Conservation (phyloP, 1,140 invertebrate species). For the Drosophila virilis region DNA sequence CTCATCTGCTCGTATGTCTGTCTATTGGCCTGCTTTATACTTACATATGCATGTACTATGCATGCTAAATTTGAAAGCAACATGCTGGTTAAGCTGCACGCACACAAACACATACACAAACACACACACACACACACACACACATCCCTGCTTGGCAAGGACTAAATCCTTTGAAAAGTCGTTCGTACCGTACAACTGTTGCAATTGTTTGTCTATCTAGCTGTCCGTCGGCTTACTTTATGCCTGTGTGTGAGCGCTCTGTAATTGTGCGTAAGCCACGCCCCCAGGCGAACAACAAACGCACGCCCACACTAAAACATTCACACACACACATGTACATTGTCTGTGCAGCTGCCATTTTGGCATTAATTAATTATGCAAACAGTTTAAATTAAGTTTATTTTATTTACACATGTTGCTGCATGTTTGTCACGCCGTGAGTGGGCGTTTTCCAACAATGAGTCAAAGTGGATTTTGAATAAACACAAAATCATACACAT, state of each 20-base stretch:
- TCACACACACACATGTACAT: background rate
- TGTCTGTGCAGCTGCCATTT: slow-evolving; percentile 23
- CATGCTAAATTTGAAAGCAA: slow-evolving; percentile 34
- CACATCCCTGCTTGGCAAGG: background rate
- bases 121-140: background rate
- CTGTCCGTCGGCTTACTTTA: slow-evolving; percentile 12
- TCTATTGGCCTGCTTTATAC: slow-evolving; percentile 1
- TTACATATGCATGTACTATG: slow-evolving; percentile 11
- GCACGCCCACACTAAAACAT: background rate
- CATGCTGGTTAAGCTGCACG: slow-evolving; percentile 24
- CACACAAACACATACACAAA: background rate
- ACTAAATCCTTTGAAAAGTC: slow-evolving; percentile 18
- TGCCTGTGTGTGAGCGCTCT: slow-evolving; percentile 7
- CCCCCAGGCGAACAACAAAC: background rate
- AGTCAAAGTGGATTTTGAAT: slow-evolving; percentile 17
- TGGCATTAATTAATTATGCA: slow-evolving; percentile 80
- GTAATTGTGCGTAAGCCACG: slow-evolving; percentile 30
- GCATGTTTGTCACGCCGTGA: slow-evolving; percentile 27
- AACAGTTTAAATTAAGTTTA: slow-evolving; percentile 81
- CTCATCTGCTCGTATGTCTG: background rate
- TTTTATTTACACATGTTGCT: slow-evolving; percentile 79
- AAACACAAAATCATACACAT: slow-evolving; percentile 7
- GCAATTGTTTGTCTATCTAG: slow-evolving; percentile 40
- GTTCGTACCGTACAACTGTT: slow-evolving; percentile 2
- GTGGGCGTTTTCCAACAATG: background rate